These are phyloP conservation scores for Siderastrea radians DNA, from an alignment of 92 coral and sea anemone genomes.

Conservation along the genomic window DNA sequence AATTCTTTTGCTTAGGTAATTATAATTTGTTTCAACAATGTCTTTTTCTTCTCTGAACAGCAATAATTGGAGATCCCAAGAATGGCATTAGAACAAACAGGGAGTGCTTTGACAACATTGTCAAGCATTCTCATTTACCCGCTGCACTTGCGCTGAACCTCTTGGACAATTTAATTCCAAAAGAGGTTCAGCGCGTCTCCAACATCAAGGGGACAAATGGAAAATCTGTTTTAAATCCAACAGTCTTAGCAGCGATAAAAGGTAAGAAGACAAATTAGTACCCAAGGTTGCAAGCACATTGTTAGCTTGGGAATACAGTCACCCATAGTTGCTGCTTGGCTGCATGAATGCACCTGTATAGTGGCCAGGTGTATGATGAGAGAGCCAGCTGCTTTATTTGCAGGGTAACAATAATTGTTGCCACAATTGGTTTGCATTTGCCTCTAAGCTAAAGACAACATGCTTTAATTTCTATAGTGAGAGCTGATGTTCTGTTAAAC, in stretches of 20 bases:
- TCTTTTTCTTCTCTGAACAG: background rate
- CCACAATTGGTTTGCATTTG: too few species aligned
- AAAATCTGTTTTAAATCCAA: conserved; percentile 25
- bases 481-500: too few species aligned
- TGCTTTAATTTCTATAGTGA: too few species aligned
- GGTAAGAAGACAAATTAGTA: background rate
- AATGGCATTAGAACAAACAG: conserved; percentile 6
- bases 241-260: conserved; percentile 47
- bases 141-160: conserved; percentile 50
- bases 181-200: conserved; percentile 48
- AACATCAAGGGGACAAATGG: conserved; percentile 47
- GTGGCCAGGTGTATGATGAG: too few species aligned
- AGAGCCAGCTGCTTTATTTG: too few species aligned
- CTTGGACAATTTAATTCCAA: conserved; percentile 49
- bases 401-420: too few species aligned
- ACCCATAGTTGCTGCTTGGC: too few species aligned
- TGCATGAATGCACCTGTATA: too few species aligned
- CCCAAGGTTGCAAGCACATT: background rate
- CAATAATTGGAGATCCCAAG: conserved; percentile 68
- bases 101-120: conserved; percentile 47
- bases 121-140: conserved; percentile 20
- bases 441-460: too few species aligned
- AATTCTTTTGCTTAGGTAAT: too few species aligned
- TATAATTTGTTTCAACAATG: background rate
- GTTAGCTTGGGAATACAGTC: background rate